Percentiles rank a stretch among this genome's conserved stretches.
Conservation (phyloP, 2,113 vertebrate genomes). For the Notothenia coriiceps region DNA sequence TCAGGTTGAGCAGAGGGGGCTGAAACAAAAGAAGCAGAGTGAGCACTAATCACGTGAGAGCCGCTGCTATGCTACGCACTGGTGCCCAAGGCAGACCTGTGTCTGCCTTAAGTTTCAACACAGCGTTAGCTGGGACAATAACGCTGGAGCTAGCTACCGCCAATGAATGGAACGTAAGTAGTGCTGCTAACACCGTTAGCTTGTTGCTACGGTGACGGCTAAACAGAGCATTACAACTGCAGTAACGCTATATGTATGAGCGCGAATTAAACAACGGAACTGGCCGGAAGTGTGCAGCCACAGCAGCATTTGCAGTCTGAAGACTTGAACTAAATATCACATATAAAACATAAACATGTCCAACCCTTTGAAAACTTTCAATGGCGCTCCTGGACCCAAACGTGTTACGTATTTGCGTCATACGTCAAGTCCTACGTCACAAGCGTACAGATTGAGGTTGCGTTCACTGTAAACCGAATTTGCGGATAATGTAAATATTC, state of each 20-base stretch:
- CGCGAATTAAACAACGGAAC: not conserved
- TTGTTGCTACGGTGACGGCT: conserved; percentile 13
- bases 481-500: not conserved
- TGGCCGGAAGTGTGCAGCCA: not conserved
- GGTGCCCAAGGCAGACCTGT: not conserved
- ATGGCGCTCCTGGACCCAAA: conserved; percentile 20
- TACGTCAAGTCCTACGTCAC: conserved; percentile 46
- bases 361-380: conserved; percentile 43
- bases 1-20: not conserved
- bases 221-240: not conserved
- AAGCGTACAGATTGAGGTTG: not conserved
- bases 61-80: accelerated
- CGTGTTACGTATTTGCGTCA: conserved; percentile 29
- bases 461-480: not conserved
- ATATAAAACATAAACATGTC: not conserved
- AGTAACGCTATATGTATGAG: not conserved
- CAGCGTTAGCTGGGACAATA: not conserved
- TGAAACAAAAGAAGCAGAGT: conserved; percentile 26
- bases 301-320: no score
- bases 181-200: conserved; percentile 54
- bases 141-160: not conserved
- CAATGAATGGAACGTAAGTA: conserved; percentile 48
- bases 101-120: not conserved
- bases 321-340: accelerated
- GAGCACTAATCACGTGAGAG: not conserved